Conservation (phyloP, 2,797 vertebrate species). For the Pipistrellus kuhlii region DNA sequence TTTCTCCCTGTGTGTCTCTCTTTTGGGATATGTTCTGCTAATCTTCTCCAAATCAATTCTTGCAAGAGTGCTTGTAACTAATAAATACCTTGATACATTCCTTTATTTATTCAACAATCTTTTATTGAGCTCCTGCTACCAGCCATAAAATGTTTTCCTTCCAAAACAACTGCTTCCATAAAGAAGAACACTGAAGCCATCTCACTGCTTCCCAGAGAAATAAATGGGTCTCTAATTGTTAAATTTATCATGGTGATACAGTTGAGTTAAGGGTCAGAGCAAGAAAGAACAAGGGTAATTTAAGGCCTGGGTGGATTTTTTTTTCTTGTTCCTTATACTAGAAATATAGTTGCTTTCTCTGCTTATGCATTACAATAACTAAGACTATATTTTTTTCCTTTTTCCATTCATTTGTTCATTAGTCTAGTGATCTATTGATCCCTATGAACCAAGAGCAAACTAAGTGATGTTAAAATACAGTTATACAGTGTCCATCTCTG, state of each 20-base stretch:
- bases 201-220: neutral
- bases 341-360: neutral
- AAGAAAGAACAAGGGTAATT: slow-evolving; percentile 38
- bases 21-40: neutral
- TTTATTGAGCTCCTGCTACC: neutral
- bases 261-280: neutral
- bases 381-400: neutral
- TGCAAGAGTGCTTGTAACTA: neutral
- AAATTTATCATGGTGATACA: neutral
- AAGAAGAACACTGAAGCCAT: neutral
- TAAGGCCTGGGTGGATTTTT: neutral
- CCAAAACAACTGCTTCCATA: neutral
- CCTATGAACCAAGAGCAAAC: neutral
- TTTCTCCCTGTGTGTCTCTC: neutral
- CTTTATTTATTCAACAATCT: neutral
- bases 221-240: neutral
- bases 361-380: neutral
- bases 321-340: neutral
- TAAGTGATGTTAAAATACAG: neutral
- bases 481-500: neutral
- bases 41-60: neutral
- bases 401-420: neutral
- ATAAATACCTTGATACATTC: neutral
- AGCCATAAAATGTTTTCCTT: neutral
- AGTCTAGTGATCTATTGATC: neutral